These are phyloP conservation scores for Anguilla anguilla DNA, from an alignment of 2,797 vertebrate genomes.

Conservation along the genomic window DNA sequence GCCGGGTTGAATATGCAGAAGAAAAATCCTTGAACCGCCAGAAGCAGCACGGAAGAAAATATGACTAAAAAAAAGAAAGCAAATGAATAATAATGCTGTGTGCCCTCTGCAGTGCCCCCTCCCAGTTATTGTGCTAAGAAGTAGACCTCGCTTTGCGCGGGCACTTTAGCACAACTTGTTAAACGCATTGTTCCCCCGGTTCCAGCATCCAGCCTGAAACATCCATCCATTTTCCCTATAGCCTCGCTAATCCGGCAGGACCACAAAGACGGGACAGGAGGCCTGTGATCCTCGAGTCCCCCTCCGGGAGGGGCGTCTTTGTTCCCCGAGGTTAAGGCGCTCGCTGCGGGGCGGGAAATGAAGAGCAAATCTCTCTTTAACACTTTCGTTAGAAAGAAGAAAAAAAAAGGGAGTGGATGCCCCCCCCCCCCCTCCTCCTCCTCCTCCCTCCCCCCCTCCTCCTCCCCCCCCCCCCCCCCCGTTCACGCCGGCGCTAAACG, in stretches of 20 bases:
- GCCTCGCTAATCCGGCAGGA: conserved; percentile 62
- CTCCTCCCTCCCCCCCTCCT: background rate
- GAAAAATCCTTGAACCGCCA: background rate
- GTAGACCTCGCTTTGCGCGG: conserved; percentile 38
- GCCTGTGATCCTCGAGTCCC: conserved; percentile 24
- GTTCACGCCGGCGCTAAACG: background rate
- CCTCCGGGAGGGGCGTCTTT: conserved; percentile 13
- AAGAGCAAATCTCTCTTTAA: conserved; percentile 48
- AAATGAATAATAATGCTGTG: background rate
- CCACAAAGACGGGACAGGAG: conserved; percentile 50
- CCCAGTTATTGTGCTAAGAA: conserved; percentile 41
- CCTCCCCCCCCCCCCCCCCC: background rate
- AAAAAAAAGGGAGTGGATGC: conserved; percentile 29
- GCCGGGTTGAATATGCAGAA: background rate
- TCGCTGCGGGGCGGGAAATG: background rate
- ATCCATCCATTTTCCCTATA: conserved; percentile 58
- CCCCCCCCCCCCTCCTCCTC: background rate
- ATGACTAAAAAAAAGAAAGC: background rate
- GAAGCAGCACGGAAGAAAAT: background rate
- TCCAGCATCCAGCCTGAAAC: conserved; percentile 57
- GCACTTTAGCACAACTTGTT: conserved; percentile 70
- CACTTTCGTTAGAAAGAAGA: conserved; percentile 40
- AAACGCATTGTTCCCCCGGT: conserved; percentile 64
- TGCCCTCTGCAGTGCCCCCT: conserved; percentile 8
- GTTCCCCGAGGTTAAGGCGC: conserved; percentile 10